Evolutionary conservation across 2,113 vertebrate genomes (phyloP), one percentile per base, ranked within the genome.

Genomic region (Eclectus roratus): DNA sequence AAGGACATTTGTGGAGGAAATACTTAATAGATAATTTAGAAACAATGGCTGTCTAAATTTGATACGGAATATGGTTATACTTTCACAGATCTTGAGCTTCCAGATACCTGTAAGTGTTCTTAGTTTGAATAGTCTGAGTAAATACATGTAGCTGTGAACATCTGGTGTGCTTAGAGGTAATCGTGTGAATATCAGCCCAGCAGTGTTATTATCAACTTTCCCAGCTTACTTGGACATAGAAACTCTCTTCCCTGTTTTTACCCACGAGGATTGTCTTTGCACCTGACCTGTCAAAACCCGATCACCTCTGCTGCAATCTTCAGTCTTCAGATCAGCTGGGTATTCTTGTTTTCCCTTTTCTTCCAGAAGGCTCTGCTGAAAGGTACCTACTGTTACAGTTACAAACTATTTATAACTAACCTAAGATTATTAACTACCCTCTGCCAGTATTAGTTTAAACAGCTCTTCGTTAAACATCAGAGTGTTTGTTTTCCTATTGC

Each of bases 401-500:
- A 44, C 4, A 37, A 80, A 69, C 41, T 52, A 19, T 63, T 85
- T 52, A 10, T 6, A 65, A 58, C 85, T 72, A 37, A 49, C 8
- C 1, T 29, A 55, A 69, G 64, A 56, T 65, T 52, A n/a, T 70
- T 71, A 17, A 70, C 74, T 90, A 19, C 72, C 63, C 21, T 90
- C 50, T 58, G 68, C 92, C 85, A 55, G 28, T 8, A 71, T 80
- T 83, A n/a, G 1, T 94, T 92, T 88, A 70, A 96, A 88, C 63
- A 95, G 88, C 71, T 77, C 94, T 70, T 88, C 0, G 0, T 88
- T 91, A 90, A 92, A 94, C 79, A 73, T 41, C 3, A 0, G 43
- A 1, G 1, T 94, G 94, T 94, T 96, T 96, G 61, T 93, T 95
- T 97, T 94, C 71, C 85, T 85, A 50, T 88, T 88, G 91, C 88